These are phyloP conservation scores for Himalopsyche anomala DNA, from an alignment of 2,888 invertebrate species.

Conservation along the genomic window DNA sequence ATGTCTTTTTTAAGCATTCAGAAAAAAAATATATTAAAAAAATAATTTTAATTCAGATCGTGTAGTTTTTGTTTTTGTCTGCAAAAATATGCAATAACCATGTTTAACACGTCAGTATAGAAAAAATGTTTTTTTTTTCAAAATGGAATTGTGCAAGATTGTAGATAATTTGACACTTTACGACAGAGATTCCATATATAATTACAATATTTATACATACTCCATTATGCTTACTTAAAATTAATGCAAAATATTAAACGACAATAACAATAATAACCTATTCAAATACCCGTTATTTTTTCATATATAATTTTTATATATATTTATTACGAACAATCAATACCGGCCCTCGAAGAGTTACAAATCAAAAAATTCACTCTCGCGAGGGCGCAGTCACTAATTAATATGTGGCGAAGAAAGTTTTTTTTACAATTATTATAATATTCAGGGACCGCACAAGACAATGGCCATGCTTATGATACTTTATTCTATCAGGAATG, in stretches of 20 bases:
- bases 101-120: too few species aligned
- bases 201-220: conserved; percentile 39
- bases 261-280: conserved; percentile 60
- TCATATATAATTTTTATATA: conserved; percentile 47
- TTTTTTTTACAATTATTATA: conserved; percentile 7
- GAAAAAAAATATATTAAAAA: too few species aligned
- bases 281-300: conserved; percentile 61
- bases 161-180: background rate
- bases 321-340: conserved; percentile 51
- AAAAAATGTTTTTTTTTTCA: too few species aligned
- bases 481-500: conserved; percentile 37
- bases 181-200: background rate
- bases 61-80: too few species aligned
- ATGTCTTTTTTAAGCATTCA: too few species aligned
- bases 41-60: too few species aligned
- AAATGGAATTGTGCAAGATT: too few species aligned
- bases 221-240: conserved; percentile 60
- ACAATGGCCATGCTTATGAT: conserved; percentile 28
- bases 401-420: conserved; percentile 29
- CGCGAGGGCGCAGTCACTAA: conserved; percentile 9
- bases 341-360: conserved; percentile 22
- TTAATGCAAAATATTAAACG: conserved; percentile 60
- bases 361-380: conserved; percentile 33
- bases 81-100: too few species aligned
- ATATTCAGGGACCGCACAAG: conserved; percentile 32